phyloP scores from a whole-genome alignment of 1,140 invertebrate genomes.

The Papilio aristodemus region DNA sequence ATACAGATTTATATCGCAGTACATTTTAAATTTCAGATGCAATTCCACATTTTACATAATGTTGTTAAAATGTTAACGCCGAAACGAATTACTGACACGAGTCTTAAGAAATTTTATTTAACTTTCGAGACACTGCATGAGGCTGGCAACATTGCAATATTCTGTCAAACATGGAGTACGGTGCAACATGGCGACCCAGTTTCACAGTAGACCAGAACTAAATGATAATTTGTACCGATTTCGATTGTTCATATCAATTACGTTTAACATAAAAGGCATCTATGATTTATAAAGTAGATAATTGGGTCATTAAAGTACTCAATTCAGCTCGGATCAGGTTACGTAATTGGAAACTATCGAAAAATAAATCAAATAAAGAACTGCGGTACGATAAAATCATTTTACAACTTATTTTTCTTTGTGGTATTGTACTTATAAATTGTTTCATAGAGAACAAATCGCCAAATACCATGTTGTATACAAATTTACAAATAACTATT shows the following conservation, averaged over 20 bases:
- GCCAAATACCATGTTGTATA: background rate
- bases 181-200: background rate
- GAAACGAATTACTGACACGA: background rate
- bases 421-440: background rate
- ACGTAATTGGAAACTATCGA: conserved; percentile 3
- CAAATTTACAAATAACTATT: background rate
- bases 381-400: background rate
- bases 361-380: background rate
- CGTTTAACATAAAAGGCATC: conserved; percentile 6
- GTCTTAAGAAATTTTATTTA: conserved; percentile 6
- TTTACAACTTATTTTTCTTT: background rate
- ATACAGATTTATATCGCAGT: background rate
- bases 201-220: conserved; percentile 14
- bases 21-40: background rate
- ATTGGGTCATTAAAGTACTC: conserved; percentile 6
- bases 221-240: conserved; percentile 16
- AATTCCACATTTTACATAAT: background rate
- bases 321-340: background rate
- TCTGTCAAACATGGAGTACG: conserved; percentile 9
- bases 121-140: conserved; percentile 18
- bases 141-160: conserved; percentile 18
- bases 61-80: background rate
- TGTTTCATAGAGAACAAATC: background rate
- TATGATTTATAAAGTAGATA: conserved; percentile 13
- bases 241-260: background rate